Base-by-base conservation (phyloP, 2,113 vertebrate species). In the Nannospalax galili region DNA sequence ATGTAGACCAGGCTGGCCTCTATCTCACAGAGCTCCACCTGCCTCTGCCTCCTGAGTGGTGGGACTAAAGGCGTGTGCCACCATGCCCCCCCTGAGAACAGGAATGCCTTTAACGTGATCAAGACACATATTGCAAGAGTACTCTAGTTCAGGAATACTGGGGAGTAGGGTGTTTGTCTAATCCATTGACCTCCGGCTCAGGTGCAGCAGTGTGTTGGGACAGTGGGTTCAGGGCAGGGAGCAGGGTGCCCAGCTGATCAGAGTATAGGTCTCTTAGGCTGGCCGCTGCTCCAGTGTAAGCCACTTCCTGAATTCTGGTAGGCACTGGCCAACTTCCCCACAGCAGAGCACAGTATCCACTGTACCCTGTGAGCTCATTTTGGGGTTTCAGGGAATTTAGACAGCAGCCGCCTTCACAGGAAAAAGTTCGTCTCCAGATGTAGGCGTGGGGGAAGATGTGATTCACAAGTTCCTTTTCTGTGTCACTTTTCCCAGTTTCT, bases 261-360 rank as follows among this genome's bases (percentile, higher is more conserved):
- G 26, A n/a, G 42, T 78, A 80, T 84, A 3, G 4, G 28, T 86
- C 64, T 94, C 70, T 93, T 79, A n/a, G 82, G 32, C 82, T 70
- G 70, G 9, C 95, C 93, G 45, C 70, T 84, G 52, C 56, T 70
- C 86, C 77, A 56, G 85, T 85, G 85, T 72, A 65, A 28, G 74
- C 87, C 26, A 15, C n/a, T 87, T 94, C 74, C 3, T 90, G 81
- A 93, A 86, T 0, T 40, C 60, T 56, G 24, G 52, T 90, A 79
- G 75, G 88, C 79, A 10, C 0, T 1, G 88, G 58, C 69, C n/a
- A 48, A 42, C 52, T 48, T 91, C 58, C 87, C 37, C 58, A 24
- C 42, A 2, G 0, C 16, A 37, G 35, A 45, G 75, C 4, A 2
- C 30, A 20, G 9, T 30, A 0, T 45, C 28, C 2, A 5, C 24